These are phyloP conservation scores for Arrhopalites spinosus DNA, from an alignment of 2,888 invertebrate species.

Conservation along the genomic window DNA sequence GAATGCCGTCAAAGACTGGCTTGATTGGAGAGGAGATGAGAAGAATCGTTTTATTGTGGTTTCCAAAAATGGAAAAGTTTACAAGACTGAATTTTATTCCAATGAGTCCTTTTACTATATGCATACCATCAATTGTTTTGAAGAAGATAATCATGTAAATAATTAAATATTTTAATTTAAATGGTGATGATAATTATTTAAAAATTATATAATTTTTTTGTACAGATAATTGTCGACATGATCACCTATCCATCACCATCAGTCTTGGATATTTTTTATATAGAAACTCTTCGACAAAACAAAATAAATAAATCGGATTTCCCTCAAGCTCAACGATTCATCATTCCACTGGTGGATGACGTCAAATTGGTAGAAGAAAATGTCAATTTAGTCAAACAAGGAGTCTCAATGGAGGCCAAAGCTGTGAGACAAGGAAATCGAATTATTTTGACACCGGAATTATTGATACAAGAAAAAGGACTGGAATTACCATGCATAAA, in stretches of 20 bases:
- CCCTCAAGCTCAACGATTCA: slow-evolving; percentile 49
- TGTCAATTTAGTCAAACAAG: slow-evolving; percentile 57
- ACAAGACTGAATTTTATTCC: slow-evolving; percentile 58
- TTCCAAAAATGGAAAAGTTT: slow-evolving; percentile 59
- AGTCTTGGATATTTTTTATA: slow-evolving; percentile 58
- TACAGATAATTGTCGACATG: slow-evolving; percentile 58
- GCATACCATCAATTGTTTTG: slow-evolving; percentile 64
- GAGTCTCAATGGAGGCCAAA: slow-evolving; percentile 55
- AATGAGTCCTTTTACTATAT: slow-evolving; percentile 62
- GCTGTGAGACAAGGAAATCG: slow-evolving; percentile 58
- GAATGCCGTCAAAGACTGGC: slow-evolving; percentile 37
- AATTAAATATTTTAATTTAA: not conserved
- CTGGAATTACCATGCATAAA: slow-evolving; percentile 63
- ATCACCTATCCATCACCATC: slow-evolving; percentile 58
- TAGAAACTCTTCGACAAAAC: slow-evolving; percentile 57
- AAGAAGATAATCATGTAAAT: slow-evolving; percentile 60
- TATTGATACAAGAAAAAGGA: slow-evolving; percentile 56
- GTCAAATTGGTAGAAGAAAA: slow-evolving; percentile 46
- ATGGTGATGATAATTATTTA: not conserved
- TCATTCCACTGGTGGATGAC: slow-evolving; percentile 48
- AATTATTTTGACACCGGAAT: slow-evolving; percentile 56
- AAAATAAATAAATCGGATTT: slow-evolving; percentile 46
- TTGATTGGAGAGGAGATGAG: slow-evolving; percentile 41
- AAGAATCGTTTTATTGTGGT: slow-evolving; percentile 60
- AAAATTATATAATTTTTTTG: slow-evolving; percentile 1